Evolutionary conservation across 2,888 invertebrate species (phyloP).

Genomic region (Lydus trimaculatus): DNA sequence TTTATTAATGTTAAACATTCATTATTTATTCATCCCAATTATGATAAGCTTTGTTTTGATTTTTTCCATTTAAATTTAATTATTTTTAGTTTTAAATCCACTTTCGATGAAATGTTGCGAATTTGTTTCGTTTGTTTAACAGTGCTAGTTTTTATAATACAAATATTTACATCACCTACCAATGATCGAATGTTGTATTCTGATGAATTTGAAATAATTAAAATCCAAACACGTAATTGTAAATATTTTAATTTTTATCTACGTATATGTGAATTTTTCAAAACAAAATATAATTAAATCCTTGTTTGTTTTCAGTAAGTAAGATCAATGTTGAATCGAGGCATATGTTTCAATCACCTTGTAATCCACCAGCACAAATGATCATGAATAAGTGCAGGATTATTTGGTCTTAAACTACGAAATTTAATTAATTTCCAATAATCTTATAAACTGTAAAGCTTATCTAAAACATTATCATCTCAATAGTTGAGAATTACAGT

Average conservation of each 20-base stretch:
- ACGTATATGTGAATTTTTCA: neutral
- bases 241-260: neutral
- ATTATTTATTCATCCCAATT: neutral
- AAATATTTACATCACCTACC: neutral
- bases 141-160: neutral
- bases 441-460: neutral
- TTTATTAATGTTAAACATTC: too few species aligned
- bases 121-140: neutral
- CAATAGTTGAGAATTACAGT: neutral
- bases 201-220: neutral
- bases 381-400: neutral
- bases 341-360: neutral
- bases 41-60: neutral
- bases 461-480: neutral
- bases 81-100: neutral
- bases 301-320: neutral
- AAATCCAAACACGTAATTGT: neutral
- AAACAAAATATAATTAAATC: neutral
- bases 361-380: constrained; percentile 4
- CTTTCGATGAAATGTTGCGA: neutral
- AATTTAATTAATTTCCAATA: neutral
- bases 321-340: neutral
- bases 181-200: neutral
- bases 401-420: neutral
- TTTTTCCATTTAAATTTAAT: neutral